A percentile compares a stretch with the other conserved stretches of the same genome.
Evolutionary conservation across 1,140 invertebrate genomes (phyloP).

Genomic region (Papilio xuthus): DNA sequence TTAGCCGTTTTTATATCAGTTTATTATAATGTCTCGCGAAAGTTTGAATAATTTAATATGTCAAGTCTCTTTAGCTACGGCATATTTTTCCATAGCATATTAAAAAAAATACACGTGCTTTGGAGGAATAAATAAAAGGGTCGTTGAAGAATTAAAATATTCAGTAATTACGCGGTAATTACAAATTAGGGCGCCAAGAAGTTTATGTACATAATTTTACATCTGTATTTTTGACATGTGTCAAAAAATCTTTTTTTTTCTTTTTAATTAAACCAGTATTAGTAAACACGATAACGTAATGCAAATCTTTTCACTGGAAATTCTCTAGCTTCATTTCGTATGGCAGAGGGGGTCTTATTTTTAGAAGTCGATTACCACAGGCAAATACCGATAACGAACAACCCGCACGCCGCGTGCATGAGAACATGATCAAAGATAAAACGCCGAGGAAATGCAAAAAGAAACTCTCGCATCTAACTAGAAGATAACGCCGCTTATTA

Average conservation of each 20-base stretch:
- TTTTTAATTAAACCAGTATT: no score
- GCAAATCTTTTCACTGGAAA: not conserved
- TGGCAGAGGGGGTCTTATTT: not conserved
- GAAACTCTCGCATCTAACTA: not conserved
- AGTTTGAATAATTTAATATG: no score
- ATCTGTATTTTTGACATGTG: not conserved
- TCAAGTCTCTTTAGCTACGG: not conserved
- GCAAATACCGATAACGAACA: conserved; percentile 24
- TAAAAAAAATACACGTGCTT: not conserved
- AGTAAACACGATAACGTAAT: not conserved
- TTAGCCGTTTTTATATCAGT: no score
- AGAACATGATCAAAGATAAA: conserved; percentile 8
- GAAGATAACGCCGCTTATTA: conserved; percentile 11
- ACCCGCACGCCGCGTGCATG: conserved; percentile 7
- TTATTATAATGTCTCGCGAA: no score
- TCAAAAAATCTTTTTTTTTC: not conserved
- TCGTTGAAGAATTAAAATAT: not conserved
- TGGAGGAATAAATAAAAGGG: not conserved
- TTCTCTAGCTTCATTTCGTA: not conserved
- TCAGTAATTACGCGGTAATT: not conserved
- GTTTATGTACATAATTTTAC: not conserved
- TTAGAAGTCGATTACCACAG: conserved; percentile 21
- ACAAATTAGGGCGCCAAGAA: no score
- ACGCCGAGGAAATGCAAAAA: conserved; percentile 26
- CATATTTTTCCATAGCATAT: not conserved